Conservation (phyloP, 2,797 vertebrate genomes). For the Phylloscopus collybita region DNA sequence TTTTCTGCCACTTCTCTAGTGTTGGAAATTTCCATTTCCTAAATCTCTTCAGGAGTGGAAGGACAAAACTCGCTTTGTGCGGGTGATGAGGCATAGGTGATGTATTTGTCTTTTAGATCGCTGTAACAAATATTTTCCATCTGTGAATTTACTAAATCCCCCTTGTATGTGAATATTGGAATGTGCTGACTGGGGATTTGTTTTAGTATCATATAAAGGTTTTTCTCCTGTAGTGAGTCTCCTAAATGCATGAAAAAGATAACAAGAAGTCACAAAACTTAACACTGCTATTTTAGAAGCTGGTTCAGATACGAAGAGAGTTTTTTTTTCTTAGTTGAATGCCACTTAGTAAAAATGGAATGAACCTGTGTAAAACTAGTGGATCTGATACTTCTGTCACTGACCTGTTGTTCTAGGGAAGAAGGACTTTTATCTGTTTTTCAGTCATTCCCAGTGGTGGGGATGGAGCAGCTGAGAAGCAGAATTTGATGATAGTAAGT, state of each 20-base stretch:
- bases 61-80: not conserved
- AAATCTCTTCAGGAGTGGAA: constrained; percentile 10
- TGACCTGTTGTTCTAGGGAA: not conserved
- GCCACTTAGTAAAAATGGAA: not conserved
- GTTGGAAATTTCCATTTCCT: constrained; percentile 56
- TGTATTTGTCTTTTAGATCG: not conserved
- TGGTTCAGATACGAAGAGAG: not conserved
- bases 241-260: not conserved
- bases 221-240: not conserved
- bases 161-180: not conserved
- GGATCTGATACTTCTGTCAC: not conserved
- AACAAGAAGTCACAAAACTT: not conserved
- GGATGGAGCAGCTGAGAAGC: not conserved
- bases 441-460: not conserved
- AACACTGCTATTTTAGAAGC: not conserved
- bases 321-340: not conserved
- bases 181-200: not conserved
- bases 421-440: not conserved
- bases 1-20: constrained; percentile 19
- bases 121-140: not conserved
- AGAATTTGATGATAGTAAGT: not conserved
- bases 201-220: not conserved
- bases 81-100: not conserved
- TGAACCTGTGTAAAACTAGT: not conserved
- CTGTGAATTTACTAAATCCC: not conserved